phyloP scores from a whole-genome alignment of 2,888 invertebrate genomes.

The Hemistola chrysoprasaria region DNA sequence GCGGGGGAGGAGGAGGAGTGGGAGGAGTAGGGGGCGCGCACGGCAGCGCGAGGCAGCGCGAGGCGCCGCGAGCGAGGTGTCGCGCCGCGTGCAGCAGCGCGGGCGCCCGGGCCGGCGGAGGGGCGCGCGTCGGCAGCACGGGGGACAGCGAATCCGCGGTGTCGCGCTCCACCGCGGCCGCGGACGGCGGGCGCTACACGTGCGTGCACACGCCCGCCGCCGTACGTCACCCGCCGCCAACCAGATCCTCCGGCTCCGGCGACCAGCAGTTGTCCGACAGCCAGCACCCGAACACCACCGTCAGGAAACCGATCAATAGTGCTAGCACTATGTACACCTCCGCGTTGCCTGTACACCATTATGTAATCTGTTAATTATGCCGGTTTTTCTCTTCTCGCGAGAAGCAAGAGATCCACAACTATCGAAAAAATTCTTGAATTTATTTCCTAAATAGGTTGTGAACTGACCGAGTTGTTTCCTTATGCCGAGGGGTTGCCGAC shows the following conservation, averaged over 20 bases:
- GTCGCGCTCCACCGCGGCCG: conserved; percentile 62
- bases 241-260: conserved; percentile 85
- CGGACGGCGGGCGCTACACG: conserved; percentile 79
- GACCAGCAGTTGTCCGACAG: conserved; percentile 91
- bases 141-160: conserved; percentile 64
- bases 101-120: conserved; percentile 55
- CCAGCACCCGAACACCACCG: conserved; percentile 89
- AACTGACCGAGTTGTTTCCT: conserved; percentile 84
- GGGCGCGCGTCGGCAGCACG: conserved; percentile 54
- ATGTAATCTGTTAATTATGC: too few species aligned
- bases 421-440: too few species aligned
- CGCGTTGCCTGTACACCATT: conserved; percentile 82
- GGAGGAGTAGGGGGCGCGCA: conserved; percentile 50
- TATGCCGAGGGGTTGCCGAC: conserved; percentile 87
- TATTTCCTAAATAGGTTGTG: too few species aligned
- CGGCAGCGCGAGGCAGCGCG: conserved; percentile 59
- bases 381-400: too few species aligned
- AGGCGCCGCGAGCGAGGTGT: conserved; percentile 63
- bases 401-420: too few species aligned
- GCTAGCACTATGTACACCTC: conserved; percentile 89
- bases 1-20: conserved; percentile 41
- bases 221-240: conserved; percentile 87
- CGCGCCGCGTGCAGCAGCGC: conserved; percentile 62
- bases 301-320: conserved; percentile 86
- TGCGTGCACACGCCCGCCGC: conserved; percentile 83